Evolutionary conservation across 2,113 vertebrate species (phyloP), one percentile per base, ranked within the genome.

Genomic region (Piliocolobus tephrosceles): DNA sequence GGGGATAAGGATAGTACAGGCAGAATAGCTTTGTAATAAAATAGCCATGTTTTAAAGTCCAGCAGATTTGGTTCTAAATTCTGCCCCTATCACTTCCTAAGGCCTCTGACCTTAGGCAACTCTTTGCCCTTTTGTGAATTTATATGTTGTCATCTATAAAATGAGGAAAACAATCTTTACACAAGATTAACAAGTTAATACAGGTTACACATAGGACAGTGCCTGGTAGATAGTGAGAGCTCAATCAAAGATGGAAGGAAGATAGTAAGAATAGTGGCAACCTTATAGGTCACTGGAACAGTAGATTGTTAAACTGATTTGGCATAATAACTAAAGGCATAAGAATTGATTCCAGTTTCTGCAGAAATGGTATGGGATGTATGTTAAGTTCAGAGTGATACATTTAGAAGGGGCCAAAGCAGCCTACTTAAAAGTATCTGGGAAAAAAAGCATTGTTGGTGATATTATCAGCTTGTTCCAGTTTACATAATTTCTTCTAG

Each of bases 161-260:
- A 86, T 35, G 45, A 93, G 81, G 91, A 96, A 85, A 72, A 81
- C 32, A 68, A 95, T 84, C 88, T 32, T 64, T 64, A 81, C 23
- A 27, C 11, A 35, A 95, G 66, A 96, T 95, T 80, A 84, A 84
- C 30, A 81, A 70, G 16, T 58, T 83, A 61, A 93, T 92, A 27
- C 9, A 50, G 68, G 50, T 25, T 91, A 88, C 87, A 83, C 32
- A 86, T 52, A 75, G 73, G 76, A 17, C 45, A 73, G 3, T 35
- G 8, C 11, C 30, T 83, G 14, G 27, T 5, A 23, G 66, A 64
- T 14, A 82, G 52, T 76, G 90, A 85, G 52, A 78, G 16, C 6
- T 82, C 82, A 58, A 30, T 61, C 89, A 55, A 79, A 61, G 45
- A 66, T 6, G 52, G 38, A 78, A 61, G 13, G n/a, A 45, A 55